Base-by-base conservation (phyloP, 2,797 vertebrate species). In the Fistularia tabacaria region DNA sequence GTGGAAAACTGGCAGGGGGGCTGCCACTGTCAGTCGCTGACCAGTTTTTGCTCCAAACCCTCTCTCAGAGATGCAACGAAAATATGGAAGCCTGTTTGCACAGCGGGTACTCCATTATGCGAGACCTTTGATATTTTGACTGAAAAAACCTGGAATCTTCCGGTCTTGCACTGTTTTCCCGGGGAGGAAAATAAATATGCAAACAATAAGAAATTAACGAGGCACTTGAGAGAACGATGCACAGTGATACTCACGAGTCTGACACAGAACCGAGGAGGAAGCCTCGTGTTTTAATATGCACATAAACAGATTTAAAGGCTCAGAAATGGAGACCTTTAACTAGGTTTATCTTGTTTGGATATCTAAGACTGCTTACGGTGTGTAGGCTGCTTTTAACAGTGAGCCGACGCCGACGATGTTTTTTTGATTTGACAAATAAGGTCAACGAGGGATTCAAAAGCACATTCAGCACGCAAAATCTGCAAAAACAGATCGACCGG, bases 141-240 rank as follows among this genome's bases (percentile, higher is more conserved):
- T 10, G 1, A 47, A 47, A 57, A 41, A 38, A 37, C 36, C 25
- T 8, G 1, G 10, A n/a, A 8, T 57, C 46, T 57, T 56, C 49
- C 36, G 13, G 14, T 11, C 43, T 40, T 10, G 46, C 49, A 12
- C 5, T 25, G 25, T 25, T 25, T 71, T 64, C 46, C 59, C 10
- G 50, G 14, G 50, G 67, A 69, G 60, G 46, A 79, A 67, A 65
- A 69, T 55, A 69, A 75, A 57, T n/a, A 51, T 10, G 40, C 49
- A 40, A 10, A 10, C 3, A 52, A 39, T 53, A 39, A 58, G 36
- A 61, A 60, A 72, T 59, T 69, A 81, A 74, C 72, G 56, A 77
- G 66, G 10, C 10, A 37, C 49, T 41, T 14, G 47, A 69, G 55
- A 58, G 72, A 76, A 76, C 53, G 56, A 64, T 36, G 14, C 12